Evolutionary conservation across 2,888 invertebrate species (phyloP), one percentile per base, ranked within the genome.

Genomic region (Trissolcus japonicus): DNA sequence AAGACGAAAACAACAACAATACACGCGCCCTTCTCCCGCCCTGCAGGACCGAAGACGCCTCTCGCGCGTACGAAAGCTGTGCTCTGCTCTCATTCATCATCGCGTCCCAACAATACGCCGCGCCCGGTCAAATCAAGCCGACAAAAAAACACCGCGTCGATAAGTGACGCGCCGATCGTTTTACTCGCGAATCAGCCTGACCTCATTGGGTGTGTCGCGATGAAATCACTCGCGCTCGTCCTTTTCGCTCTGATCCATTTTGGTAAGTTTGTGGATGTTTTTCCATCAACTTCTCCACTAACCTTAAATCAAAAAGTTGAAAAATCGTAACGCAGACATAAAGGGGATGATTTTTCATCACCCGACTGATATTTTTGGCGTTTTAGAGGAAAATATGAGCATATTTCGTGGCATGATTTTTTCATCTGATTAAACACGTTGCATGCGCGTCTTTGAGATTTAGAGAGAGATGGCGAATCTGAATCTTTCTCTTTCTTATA

Each of bases 141-240:
- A 19, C 35, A 25, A 4, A 14, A n/a, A 46, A 48, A n/a, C 29
- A 59, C 16, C 60, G 19, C 9, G 48, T 14, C 40, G 25, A 51
- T 17, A 53, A 21, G 25, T 62, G 9, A 50, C 35, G 59, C 41
- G 56, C 29, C 35, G 16, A 50, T 9, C 50, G 16, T 41, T 50
- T 43, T 62, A 6, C 11, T 51, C 62, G 71, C 61, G 69, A 69
- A 41, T 21, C 51, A 57, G 21, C 19, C 59, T 50, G 60, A 55
- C 60, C 54, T 55, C 60, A 53, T 76, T 80, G 85, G 85, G 86
- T 85, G 87, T 84, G 86, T 86, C 85, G 81, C 80, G 75, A 86
- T 86, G 87, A 83, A 81, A 80, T 82, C 78, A 67, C 63, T 81
- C 54, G 80, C 76, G 65, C 65, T 80, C 16, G 46, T 46, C 63